phyloP scores from a whole-genome alignment of 2,888 invertebrate species.

The Microchrysa polita region DNA sequence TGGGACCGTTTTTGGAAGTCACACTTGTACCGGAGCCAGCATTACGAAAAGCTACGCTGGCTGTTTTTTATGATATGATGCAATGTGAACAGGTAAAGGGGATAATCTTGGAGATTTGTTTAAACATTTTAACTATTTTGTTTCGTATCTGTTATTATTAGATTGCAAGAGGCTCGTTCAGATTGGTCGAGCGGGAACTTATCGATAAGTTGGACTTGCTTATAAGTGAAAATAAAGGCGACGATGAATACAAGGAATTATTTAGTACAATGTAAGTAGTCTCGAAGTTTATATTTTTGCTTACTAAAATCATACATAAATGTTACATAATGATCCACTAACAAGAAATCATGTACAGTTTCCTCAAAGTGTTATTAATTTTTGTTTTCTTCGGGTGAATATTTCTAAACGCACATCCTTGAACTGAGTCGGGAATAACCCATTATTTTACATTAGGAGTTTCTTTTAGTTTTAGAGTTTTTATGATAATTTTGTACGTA shows the following conservation, averaged over 20 bases:
- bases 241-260: conserved; percentile 90
- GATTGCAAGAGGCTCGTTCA: conserved; percentile 82
- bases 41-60: conserved; percentile 86
- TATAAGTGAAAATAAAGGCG: conserved; percentile 93
- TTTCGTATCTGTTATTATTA: conserved; percentile 48
- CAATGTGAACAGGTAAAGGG: conserved; percentile 78
- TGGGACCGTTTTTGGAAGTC: conserved; percentile 92
- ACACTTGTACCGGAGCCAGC: conserved; percentile 89
- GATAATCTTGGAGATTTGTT: too few species aligned
- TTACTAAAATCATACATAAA: too few species aligned
- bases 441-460: too few species aligned
- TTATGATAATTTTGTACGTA: too few species aligned
- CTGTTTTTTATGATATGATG: conserved; percentile 96
- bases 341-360: too few species aligned
- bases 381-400: too few species aligned
- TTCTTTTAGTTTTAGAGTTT: too few species aligned
- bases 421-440: too few species aligned
- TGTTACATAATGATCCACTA: too few species aligned
- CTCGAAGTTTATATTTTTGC: too few species aligned
- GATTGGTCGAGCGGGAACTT: conserved; percentile 90
- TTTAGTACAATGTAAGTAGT: conserved; percentile 93
- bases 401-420: too few species aligned
- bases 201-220: conserved; percentile 93
- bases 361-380: too few species aligned
- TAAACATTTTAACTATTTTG: background rate